These are phyloP conservation scores for Kradibia gibbosae DNA, from an alignment of 1,140 invertebrate species.

Conservation along the genomic window DNA sequence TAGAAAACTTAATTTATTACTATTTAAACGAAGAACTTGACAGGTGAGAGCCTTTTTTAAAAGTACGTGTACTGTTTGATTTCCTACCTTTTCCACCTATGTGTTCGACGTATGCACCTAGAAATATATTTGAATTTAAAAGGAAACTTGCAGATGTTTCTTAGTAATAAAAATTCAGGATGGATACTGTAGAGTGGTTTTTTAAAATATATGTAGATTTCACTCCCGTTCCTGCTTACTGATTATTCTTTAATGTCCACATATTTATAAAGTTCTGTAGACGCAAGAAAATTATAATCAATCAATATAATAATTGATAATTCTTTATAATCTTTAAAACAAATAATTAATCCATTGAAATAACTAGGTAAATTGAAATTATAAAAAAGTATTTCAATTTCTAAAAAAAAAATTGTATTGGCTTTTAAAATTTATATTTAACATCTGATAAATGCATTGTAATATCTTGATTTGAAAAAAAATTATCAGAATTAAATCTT, in stretches of 20 bases:
- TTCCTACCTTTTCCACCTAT: slow-evolving; percentile 51
- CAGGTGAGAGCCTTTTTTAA: slow-evolving; percentile 68
- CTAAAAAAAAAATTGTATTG: no score
- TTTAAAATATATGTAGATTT: not conserved
- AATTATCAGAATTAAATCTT: not conserved
- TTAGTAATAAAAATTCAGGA: slow-evolving; percentile 34
- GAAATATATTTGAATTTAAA: slow-evolving; percentile 66
- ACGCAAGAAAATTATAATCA: no score
- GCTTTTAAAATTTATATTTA: not conserved
- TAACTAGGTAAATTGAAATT: no score
- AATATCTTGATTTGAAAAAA: not conserved
- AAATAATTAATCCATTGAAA: no score
- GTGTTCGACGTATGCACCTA: slow-evolving; percentile 60
- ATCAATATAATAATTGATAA: no score
- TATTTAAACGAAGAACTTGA: slow-evolving; percentile 49
- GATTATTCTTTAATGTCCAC: not conserved
- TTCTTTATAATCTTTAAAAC: no score
- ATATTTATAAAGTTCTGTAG: not conserved
- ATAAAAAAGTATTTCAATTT: no score
- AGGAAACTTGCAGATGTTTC: slow-evolving; percentile 35
- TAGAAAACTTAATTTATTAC: no score
- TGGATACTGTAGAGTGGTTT: not conserved
- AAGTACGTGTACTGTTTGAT: slow-evolving; percentile 20
- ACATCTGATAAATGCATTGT: not conserved
- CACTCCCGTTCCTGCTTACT: not conserved